These are phyloP conservation scores for Eurytoma californica DNA, from an alignment of 2,888 invertebrate species.

Conservation along the genomic window DNA sequence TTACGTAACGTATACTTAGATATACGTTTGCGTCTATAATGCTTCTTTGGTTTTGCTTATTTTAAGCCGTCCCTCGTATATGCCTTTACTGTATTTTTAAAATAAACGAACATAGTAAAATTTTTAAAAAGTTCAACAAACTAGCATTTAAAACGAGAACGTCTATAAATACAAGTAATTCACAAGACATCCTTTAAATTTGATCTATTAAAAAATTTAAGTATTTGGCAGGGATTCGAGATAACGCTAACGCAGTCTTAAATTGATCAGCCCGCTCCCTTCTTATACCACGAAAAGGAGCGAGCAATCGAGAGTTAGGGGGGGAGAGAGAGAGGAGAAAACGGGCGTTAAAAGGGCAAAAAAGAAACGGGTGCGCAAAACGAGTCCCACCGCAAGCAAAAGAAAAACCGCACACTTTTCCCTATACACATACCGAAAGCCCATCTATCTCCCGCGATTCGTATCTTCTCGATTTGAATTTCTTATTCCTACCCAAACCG, in stretches of 20 bases:
- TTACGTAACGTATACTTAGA: too few relatives aligned
- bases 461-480: constrained; percentile 57
- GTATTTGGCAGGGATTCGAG: constrained; percentile 21
- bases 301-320: too few relatives aligned
- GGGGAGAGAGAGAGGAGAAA: not conserved
- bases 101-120: too few relatives aligned
- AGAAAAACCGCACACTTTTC: constrained; percentile 50
- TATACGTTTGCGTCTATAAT: not conserved
- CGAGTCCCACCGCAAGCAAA: constrained; percentile 41
- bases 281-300: too few relatives aligned
- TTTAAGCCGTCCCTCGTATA: not conserved
- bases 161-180: not conserved
- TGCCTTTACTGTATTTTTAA: not conserved
- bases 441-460: constrained; percentile 57
- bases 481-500: constrained; percentile 54
- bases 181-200: constrained; percentile 27
- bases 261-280: constrained; percentile 44
- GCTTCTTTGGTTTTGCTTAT: not conserved
- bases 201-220: constrained; percentile 41
- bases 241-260: constrained; percentile 33
- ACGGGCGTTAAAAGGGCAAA: not conserved
- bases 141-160: not conserved
- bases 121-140: too few relatives aligned
- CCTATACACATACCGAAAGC: constrained; percentile 36
- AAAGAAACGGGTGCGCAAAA: constrained; percentile 23